Evolutionary conservation across 2,888 invertebrate genomes (phyloP), one percentile per base, ranked within the genome.

Genomic region (Dynastes hyllus): DNA sequence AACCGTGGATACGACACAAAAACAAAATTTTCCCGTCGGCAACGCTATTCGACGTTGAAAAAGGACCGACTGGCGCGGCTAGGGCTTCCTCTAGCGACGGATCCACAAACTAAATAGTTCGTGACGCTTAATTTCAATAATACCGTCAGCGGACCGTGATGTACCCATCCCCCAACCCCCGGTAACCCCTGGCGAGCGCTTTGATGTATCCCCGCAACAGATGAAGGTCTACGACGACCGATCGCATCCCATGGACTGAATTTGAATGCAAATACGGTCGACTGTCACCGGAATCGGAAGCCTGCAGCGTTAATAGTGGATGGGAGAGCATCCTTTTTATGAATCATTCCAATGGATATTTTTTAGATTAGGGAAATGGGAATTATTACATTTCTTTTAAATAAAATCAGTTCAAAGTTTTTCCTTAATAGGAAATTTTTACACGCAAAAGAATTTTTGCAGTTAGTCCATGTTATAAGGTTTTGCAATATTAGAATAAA

Each of bases 191-290:
- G 22, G 32, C n/a, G 22, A 5, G 6, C 85, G 83, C 83, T 81
- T 82, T 84, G 84, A 84, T 86, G 85, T 87, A 86, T 85, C 22
- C 86, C 86, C 85, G 87, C 87, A 87, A 87, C 87, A 86, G 86
- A 86, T 86, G 85, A 86, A 84, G 80, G 84, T 85, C 82, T 22
- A 22, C 55, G 45, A 8, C 55, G 45, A 8, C 22, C 22, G 55
- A 22, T 22, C 8, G 22, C 55, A 4, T 6, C 86, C 78, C 77
- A 5, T 32, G 40, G 58, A 78, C 82, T 78, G 87, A 87, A 87
- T 87, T 83, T 85, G 84, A 86, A 87, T 87, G 87, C 86, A 87
- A 22, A 87, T 86, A 86, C 83, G 80, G 77, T 71, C 9, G 45
- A 71, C 83, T 81, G 87, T 86, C 87, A 86, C 83, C 82, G 76